Evolutionary conservation across 1,140 invertebrate genomes (phyloP).

Genomic region (Aphelinus atriplicis): DNA sequence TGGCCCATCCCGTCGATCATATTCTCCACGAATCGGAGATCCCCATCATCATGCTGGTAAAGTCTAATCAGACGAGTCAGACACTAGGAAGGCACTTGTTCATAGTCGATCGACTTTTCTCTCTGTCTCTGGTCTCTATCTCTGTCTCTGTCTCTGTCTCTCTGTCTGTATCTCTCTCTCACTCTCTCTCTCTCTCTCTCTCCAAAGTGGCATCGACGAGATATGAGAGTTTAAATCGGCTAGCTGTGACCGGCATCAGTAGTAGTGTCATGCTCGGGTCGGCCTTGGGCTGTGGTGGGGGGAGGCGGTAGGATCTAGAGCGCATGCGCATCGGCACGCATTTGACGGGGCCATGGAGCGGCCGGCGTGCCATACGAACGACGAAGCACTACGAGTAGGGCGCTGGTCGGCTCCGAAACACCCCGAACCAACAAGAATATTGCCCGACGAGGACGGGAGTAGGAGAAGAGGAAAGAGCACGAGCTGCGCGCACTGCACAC

Average conservation of each 20-base stretch:
- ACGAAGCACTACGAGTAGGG: slow-evolving; percentile 67
- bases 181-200: background rate
- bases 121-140: background rate
- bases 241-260: too few species aligned
- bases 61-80: slow-evolving; percentile 5
- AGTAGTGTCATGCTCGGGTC: background rate
- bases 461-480: background rate
- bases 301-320: slow-evolving; percentile 42
- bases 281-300: slow-evolving; percentile 40
- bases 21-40: too few species aligned
- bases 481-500: background rate
- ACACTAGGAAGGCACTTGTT: slow-evolving; percentile 7
- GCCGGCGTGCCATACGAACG: slow-evolving; percentile 65
- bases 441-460: background rate
- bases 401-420: slow-evolving; percentile 65
- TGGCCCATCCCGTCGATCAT: background rate
- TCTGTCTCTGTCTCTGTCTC: background rate
- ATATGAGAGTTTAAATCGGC: background rate
- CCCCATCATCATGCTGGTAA: too few species aligned
- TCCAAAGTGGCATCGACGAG: background rate
- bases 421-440: slow-evolving; percentile 35
- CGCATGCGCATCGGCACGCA: slow-evolving; percentile 54
- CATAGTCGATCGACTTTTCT: background rate
- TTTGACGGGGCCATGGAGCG: slow-evolving; percentile 59
- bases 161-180: background rate